phyloP scores from a whole-genome alignment of 1,140 invertebrate species.

The Pomacea maculata region DNA sequence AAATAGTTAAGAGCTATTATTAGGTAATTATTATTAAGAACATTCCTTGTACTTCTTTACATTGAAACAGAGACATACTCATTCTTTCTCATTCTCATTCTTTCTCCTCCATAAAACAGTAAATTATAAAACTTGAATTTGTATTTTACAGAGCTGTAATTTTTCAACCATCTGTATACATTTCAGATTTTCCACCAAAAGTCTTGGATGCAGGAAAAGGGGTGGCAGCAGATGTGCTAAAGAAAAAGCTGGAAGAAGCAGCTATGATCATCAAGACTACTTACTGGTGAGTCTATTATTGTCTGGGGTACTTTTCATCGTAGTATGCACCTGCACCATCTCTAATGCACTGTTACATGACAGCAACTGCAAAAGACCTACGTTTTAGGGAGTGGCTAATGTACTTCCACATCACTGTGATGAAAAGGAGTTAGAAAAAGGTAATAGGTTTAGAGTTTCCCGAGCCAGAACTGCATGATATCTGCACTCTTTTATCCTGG shows the following conservation, averaged over 20 bases:
- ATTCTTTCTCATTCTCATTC: background rate
- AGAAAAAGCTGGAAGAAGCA: conserved; percentile 81
- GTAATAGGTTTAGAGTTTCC: too few species aligned
- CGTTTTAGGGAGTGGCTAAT: too few species aligned
- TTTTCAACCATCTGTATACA: background rate
- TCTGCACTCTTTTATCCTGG: too few species aligned
- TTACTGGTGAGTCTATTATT: conserved; percentile 78
- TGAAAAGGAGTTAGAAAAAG: too few species aligned
- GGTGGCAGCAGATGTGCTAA: conserved; percentile 77
- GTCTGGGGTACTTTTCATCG: too few species aligned
- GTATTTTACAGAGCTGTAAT: background rate
- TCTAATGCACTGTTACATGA: too few species aligned
- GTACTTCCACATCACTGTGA: too few species aligned
- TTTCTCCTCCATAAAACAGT: background rate
- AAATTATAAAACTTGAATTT: background rate
- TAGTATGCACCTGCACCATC: too few species aligned
- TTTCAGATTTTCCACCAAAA: conserved; percentile 73
- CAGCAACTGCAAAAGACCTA: too few species aligned
- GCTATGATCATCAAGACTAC: conserved; percentile 88
- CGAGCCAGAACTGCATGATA: too few species aligned
- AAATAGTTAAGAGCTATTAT: background rate
- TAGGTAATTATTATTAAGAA: too few species aligned
- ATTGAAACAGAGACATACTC: background rate
- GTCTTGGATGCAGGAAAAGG: conserved; percentile 65
- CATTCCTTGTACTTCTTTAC: background rate